Evolutionary conservation across 2,797 vertebrate species (phyloP), one percentile per base, ranked within the genome.

Genomic region (Hydrolagus colliei): DNA sequence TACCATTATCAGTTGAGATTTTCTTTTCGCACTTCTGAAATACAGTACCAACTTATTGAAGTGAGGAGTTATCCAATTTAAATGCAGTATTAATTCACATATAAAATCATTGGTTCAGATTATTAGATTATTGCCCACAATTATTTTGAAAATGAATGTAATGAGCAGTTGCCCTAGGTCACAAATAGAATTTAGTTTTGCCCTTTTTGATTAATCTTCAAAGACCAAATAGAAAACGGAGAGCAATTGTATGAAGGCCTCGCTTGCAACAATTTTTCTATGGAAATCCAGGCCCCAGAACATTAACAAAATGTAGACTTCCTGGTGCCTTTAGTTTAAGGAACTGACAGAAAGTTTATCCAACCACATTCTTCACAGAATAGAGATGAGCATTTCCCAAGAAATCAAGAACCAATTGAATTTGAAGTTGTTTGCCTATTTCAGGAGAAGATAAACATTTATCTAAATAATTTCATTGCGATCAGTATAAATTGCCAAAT

Each of bases 341-440:
- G 79, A 84, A 68, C 65, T 52, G 79, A 41, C 27, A 41, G 65
- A 35, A 84, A 84, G 32, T 84, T 71, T 71, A 84, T 84, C 65
- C 5, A 10, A 82, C 14, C 9, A 35, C 32, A 41, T 71, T 16
- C 35, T 18, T 41, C 41, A 52, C 79, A 84, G 74, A 74, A 59
- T 77, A 1, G 18, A 61, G 22, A 68, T 27, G 79, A 68, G 20
- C 8, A 20, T 9, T 20, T 84, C 32, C 65, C 67, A 84, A 41
- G 35, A 71, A 84, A 71, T 71, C 32, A 9, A 41, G 32, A 5
- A 10, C 22, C 20, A 71, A 65, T 20, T 20, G 14, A 71, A 68
- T 52, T 52, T 52, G 2, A 1, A 52, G 6, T 52, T 52, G 41
- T 52, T 52, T 52, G 41, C 41, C 41, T 52, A 52, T 52, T 52